Evolutionary conservation across 2,888 invertebrate species (phyloP), one percentile per base, ranked within the genome.

Genomic region (Dolichomitus sp.): DNA sequence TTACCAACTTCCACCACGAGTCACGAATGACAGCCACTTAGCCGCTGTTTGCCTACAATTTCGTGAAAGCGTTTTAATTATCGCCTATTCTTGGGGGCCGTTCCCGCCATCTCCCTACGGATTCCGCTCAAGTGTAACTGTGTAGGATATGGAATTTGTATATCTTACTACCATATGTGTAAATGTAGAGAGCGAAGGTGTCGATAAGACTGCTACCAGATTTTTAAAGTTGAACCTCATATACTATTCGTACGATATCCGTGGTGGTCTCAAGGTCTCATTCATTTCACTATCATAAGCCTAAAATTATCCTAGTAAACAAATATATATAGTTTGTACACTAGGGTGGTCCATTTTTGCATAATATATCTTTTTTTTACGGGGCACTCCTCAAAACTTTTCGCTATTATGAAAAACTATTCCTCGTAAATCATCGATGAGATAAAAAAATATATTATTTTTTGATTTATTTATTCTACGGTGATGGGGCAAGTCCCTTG

Each of bases 1-100:
- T 93, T 93, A 93, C 93, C 89, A 92, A 92, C 93, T 91, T 92
- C 92, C 92, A 90, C 88, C 84, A 84, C 86, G 89, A 91, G 91
- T 91, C 91, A 93, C 92, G 92, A 93, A 93, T 93, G 93, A 93
- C 93, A 93, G 93, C 93, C 93, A 93, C 93, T 93, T 93, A 93
- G 92, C 91, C 91, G 91, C 92, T 91, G 92, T 93, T 93, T 93
- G 92, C 92, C 92, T 92, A 93, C 93, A 92, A 92, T 93, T 93
- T 93, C 90, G 90, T 90, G 90, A 92, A 91, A 91, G 90, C 90
- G 90, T 92, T 92, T 92, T 92, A 92, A 92, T 92, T 92, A 92
- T 91, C 89, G 87, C 73, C 42, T 42, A 69, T 59, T 78, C 74
- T 68, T 68, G 72, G 65, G 75, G 73, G 80, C 59, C 83, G 52